Conservation (phyloP, 1,140 invertebrate genomes). For the Agraylea sexmaculata region DNA sequence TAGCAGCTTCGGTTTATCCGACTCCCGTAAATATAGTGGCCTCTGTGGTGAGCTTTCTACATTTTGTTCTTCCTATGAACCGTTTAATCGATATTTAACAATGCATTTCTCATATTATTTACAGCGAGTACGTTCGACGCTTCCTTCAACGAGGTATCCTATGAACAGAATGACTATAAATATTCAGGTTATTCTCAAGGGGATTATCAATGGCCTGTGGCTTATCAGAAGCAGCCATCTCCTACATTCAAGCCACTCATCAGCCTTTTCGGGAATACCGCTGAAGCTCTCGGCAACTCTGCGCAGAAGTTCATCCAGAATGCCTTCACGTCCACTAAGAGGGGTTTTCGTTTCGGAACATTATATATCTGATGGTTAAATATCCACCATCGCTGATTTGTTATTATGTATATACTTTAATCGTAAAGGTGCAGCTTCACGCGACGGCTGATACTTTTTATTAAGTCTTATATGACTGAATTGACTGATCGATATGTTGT, state of each 20-base stretch:
- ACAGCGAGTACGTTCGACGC: too few species aligned
- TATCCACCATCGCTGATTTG: constrained; percentile 6
- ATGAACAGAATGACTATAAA: too few species aligned
- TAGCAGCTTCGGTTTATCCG: constrained; percentile 50
- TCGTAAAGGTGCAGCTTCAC: constrained; percentile 5
- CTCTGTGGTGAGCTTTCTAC: constrained; percentile 55
- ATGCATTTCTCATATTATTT: not conserved
- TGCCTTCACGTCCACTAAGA: constrained; percentile 12
- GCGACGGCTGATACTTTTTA: constrained; percentile 8
- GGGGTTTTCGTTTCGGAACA: constrained; percentile 20
- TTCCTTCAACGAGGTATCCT: too few species aligned
- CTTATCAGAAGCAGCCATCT: constrained; percentile 14
- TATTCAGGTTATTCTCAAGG: too few species aligned
- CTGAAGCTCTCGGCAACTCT: constrained; percentile 10
- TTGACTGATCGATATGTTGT: too few species aligned
- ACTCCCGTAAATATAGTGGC: constrained; percentile 60
- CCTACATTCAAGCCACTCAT: constrained; percentile 17
- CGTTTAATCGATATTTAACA: constrained; percentile 4
- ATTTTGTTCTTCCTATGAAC: not conserved
- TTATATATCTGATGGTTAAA: constrained; percentile 12
- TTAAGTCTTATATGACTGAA: constrained; percentile 19
- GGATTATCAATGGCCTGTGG: too few species aligned
- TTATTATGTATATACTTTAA: constrained; percentile 4
- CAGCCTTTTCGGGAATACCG: constrained; percentile 13
- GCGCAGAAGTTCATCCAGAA: constrained; percentile 18